Conservation (phyloP, 2,888 invertebrate genomes). For the Parnassius glacialis region DNA sequence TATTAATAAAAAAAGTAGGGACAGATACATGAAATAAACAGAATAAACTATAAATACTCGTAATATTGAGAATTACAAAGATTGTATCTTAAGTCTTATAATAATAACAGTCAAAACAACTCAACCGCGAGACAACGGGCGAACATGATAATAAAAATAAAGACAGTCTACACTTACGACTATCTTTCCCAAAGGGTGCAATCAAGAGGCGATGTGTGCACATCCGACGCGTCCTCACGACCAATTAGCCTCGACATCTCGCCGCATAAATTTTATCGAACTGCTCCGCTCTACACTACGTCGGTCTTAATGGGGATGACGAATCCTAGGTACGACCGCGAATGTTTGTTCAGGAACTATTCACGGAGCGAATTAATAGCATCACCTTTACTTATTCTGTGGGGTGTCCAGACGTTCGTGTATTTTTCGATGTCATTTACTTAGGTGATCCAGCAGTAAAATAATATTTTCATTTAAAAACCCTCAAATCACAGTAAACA, state of each 20-base stretch:
- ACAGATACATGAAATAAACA: too few species aligned
- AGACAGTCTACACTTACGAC: conserved; percentile 15
- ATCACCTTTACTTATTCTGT: too few species aligned
- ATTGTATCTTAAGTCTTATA: too few species aligned
- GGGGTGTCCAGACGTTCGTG: too few species aligned
- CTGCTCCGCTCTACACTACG: conserved; percentile 45
- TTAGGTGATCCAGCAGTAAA: too few species aligned
- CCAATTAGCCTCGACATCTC: conserved; percentile 64
- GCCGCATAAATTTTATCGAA: conserved; percentile 71
- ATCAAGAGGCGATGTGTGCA: conserved; percentile 62
- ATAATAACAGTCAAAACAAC: not conserved
- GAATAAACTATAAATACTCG: too few species aligned
- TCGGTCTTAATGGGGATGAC: conserved; percentile 28
- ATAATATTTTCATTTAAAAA: too few species aligned
- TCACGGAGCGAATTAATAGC: too few species aligned
- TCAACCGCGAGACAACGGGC: conserved; percentile 2
- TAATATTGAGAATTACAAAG: too few species aligned
- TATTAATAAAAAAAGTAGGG: too few species aligned
- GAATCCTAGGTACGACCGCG: not conserved
- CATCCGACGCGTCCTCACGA: conserved; percentile 58
- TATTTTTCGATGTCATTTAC: too few species aligned
- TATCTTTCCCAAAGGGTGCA: conserved; percentile 43
- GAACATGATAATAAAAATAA: conserved; percentile 19
- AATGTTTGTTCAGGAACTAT: conserved; percentile 1
- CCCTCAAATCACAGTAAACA: too few species aligned